These are phyloP conservation scores for Galeruca laticollis DNA, from an alignment of 2,888 invertebrate species.

Conservation along the genomic window DNA sequence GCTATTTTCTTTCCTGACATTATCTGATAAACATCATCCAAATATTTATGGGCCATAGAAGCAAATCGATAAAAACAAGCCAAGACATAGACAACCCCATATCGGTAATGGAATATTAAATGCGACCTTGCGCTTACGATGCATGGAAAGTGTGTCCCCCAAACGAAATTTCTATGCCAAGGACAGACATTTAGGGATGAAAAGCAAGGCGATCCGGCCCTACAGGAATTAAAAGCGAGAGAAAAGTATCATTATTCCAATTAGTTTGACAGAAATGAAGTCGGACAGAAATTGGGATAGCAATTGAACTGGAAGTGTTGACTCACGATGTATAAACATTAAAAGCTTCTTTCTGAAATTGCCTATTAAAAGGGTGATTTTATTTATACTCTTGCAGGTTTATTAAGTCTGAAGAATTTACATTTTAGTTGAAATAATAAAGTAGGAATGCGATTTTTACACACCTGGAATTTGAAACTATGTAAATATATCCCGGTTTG, in stretches of 20 bases:
- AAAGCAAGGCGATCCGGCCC: slow-evolving; percentile 29
- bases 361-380: slow-evolving; percentile 24
- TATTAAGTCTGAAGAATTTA: slow-evolving; percentile 7
- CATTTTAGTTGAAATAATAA: background rate
- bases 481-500: too few relatives aligned
- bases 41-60: slow-evolving; percentile 21
- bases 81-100: slow-evolving; percentile 31
- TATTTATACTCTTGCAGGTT: slow-evolving; percentile 16
- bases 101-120: slow-evolving; percentile 42
- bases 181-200: slow-evolving; percentile 40
- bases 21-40: background rate
- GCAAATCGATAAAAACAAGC: slow-evolving; percentile 38
- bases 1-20: too few relatives aligned
- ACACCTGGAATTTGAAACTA: too few relatives aligned
- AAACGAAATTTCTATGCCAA: slow-evolving; percentile 41
- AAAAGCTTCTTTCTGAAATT: slow-evolving; percentile 19
- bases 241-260: slow-evolving; percentile 41
- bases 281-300: slow-evolving; percentile 36
- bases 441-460: background rate
- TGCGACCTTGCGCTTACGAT: slow-evolving; percentile 36
- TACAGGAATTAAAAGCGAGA: slow-evolving; percentile 33
- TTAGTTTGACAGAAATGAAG: slow-evolving; percentile 37
- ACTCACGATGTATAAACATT: slow-evolving; percentile 26
- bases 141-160: slow-evolving; percentile 40
- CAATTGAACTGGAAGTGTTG: slow-evolving; percentile 31